Conservation (phyloP, 2,113 vertebrate species). For the Chitala chitala region DNA sequence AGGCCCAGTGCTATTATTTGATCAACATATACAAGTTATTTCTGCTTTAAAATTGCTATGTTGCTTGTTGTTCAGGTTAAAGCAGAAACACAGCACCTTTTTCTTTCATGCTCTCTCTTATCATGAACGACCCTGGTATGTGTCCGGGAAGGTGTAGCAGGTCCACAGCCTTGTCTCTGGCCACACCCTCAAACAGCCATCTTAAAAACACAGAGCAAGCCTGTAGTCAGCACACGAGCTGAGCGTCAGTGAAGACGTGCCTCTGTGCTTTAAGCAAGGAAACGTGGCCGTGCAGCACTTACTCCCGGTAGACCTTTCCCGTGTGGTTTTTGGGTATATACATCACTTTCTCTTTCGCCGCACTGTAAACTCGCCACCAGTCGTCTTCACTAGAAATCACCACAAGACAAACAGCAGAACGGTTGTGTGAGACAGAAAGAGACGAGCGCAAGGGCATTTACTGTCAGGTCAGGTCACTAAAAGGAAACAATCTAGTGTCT, state of each 20-base stretch:
- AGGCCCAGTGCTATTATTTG: slow-evolving; percentile 8
- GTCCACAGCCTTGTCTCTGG: slow-evolving; percentile 76
- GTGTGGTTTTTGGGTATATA: slow-evolving; percentile 74
- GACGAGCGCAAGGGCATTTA: too few relatives aligned
- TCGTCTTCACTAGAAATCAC: slow-evolving; percentile 65
- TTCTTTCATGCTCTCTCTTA: slow-evolving; percentile 74
- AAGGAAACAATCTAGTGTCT: too few relatives aligned
- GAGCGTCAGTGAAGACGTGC: not conserved
- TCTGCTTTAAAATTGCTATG: too few relatives aligned
- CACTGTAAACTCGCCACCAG: slow-evolving; percentile 75
- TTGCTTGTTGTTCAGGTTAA: not conserved
- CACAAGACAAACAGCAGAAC: not conserved
- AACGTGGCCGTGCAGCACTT: slow-evolving; percentile 41
- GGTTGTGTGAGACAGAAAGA: not conserved
- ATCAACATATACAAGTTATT: not conserved
- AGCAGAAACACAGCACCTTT: slow-evolving; percentile 57
- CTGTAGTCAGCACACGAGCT: not conserved
- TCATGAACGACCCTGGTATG: slow-evolving; percentile 75
- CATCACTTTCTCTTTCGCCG: slow-evolving; percentile 70
- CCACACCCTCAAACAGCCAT: slow-evolving; percentile 79
- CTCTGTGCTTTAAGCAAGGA: not conserved
- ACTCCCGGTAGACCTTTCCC: slow-evolving; percentile 78
- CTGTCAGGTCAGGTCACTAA: too few relatives aligned
- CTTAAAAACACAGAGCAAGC: slow-evolving; percentile 42
- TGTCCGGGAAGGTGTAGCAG: slow-evolving; percentile 71